A percentile compares a stretch with the other conserved stretches of the same genome.
Conservation (phyloP, 2,888 invertebrate genomes). For the Perdita meconis region DNA sequence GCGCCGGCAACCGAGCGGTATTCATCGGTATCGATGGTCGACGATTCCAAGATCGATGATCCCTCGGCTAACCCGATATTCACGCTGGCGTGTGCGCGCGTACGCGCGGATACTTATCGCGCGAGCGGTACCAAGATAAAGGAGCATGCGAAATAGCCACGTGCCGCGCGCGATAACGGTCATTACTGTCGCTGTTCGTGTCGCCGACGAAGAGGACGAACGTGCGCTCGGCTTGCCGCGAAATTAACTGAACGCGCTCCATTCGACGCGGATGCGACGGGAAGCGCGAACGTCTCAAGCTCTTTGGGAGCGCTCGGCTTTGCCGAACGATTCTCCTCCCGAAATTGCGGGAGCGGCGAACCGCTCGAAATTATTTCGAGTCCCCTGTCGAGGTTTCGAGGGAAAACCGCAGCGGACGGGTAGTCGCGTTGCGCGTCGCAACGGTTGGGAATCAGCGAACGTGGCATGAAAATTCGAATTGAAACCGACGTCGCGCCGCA, state of each 20-base stretch:
- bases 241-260: too few species aligned
- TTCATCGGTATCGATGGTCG: slow-evolving; percentile 10
- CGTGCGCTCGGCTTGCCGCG: too few species aligned
- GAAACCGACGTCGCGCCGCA: too few species aligned
- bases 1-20: not conserved
- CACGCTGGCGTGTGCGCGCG: not conserved
- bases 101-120: slow-evolving; percentile 42
- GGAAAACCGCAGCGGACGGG: not conserved
- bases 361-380: not conserved
- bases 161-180: slow-evolving; percentile 68
- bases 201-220: not conserved
- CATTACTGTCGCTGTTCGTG: slow-evolving; percentile 45
- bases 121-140: slow-evolving; percentile 53
- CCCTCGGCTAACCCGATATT: too few species aligned
- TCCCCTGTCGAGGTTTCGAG: not conserved
- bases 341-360: slow-evolving; percentile 6
- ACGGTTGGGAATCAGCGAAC: not conserved
- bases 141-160: slow-evolving; percentile 70
- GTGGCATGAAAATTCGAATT: not conserved
- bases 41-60: not conserved
- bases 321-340: not conserved
- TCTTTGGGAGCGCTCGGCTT: not conserved
- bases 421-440: not conserved
- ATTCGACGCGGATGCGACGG: too few species aligned
- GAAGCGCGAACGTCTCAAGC: not conserved